A percentile compares a stretch with the other conserved stretches of the same genome.
These are phyloP conservation scores for Sinosuthora webbiana DNA, from an alignment of 2,113 vertebrate species.

Conservation along the genomic window DNA sequence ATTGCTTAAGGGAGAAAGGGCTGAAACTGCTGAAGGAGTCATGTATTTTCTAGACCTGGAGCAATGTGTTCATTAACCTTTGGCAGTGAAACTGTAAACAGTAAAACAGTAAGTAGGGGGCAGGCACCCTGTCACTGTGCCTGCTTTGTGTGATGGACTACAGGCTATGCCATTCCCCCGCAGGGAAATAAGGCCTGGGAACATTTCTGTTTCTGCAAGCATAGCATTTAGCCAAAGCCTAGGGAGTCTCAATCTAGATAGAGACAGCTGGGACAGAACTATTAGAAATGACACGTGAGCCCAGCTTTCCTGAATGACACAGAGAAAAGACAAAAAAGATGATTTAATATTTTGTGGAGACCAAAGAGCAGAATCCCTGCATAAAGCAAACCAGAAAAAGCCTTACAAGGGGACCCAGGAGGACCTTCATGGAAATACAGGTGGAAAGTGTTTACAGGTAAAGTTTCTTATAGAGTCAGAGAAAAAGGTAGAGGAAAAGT, in stretches of 20 bases:
- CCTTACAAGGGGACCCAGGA: fast-evolving
- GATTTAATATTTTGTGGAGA: background rate
- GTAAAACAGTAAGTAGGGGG: background rate
- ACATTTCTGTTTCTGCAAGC: background rate
- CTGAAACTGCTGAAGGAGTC: background rate
- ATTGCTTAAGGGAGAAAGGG: background rate
- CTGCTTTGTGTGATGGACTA: background rate
- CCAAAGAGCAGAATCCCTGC: background rate
- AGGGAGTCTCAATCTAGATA: background rate
- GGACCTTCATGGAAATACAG: background rate
- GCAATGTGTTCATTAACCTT: constrained; percentile 47
- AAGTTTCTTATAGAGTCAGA: background rate
- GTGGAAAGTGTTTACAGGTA: background rate
- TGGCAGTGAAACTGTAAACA: constrained; percentile 32
- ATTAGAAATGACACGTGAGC: background rate
- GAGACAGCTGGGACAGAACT: background rate
- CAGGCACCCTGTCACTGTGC: constrained; percentile 13
- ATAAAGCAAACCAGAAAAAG: background rate
- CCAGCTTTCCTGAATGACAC: background rate
- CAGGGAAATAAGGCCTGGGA: background rate
- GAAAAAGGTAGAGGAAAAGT: background rate
- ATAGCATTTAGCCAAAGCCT: background rate
- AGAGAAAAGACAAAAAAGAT: background rate
- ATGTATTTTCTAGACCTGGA: background rate
- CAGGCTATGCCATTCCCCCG: background rate